A percentile compares a stretch with the other conserved stretches of the same genome.
Evolutionary conservation across 2,797 vertebrate genomes (phyloP).

Genomic region (Gila robusta): DNA sequence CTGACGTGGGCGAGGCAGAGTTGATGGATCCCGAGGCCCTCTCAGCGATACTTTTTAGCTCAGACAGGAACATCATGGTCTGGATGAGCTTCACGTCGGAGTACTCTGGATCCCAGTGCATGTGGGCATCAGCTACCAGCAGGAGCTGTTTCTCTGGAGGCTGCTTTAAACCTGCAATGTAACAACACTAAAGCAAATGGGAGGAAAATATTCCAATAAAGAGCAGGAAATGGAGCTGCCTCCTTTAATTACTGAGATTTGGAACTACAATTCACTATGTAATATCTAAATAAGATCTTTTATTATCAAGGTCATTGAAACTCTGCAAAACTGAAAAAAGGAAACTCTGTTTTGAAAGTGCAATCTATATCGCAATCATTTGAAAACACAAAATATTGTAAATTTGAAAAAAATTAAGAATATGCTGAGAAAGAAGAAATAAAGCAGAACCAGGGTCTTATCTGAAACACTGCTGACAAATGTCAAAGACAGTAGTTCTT

Average conservation of each 20-base stretch:
- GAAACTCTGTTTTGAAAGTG: background rate
- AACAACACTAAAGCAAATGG: constrained; percentile 1
- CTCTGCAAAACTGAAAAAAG: background rate
- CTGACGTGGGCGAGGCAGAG: constrained; percentile 83
- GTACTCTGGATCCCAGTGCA: constrained; percentile 99
- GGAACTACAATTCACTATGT: background rate
- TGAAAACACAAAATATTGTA: background rate
- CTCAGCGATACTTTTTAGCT: constrained; percentile 95
- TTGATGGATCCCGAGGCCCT: constrained; percentile 83
- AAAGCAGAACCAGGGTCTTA: background rate
- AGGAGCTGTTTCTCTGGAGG: constrained; percentile 90
- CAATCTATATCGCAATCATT: background rate
- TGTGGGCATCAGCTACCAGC: constrained; percentile 96
- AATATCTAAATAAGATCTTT: background rate
- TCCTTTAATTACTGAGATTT: background rate
- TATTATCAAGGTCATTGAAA: background rate
- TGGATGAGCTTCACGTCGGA: constrained; percentile 98
- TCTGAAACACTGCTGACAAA: background rate
- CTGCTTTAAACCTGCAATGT: constrained; percentile 84
- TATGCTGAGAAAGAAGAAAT: background rate
- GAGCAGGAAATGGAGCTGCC: background rate
- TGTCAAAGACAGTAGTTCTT: background rate
- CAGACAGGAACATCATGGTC: constrained; percentile 99
- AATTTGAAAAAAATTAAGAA: background rate
- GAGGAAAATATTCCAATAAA: background rate